Evolutionary conservation across 2,888 invertebrate species (phyloP), one percentile per base, ranked within the genome.

Genomic region (Actias luna): DNA sequence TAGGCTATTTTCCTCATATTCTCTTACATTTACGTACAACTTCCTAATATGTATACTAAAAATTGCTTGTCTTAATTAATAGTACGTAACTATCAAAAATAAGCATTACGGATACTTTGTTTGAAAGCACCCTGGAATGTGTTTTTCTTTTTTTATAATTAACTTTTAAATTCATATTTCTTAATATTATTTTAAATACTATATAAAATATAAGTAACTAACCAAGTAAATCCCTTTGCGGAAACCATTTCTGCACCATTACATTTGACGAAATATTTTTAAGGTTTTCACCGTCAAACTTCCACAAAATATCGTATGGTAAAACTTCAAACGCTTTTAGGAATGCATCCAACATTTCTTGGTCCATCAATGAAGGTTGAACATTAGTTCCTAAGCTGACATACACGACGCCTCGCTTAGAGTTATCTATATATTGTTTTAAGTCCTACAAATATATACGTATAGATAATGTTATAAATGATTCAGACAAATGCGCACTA

Each of bases 141-240:
- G n/a, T n/a, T n/a, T n/a, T n/a, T n/a, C n/a, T n/a, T n/a, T n/a
- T 0, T n/a, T n/a, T 42, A n/a, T n/a, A n/a, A n/a, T n/a, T n/a
- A n/a, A 7, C 16, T n/a, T 5, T n/a, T 5, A n/a, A n/a, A 39
- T n/a, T 8, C 18, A 18, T 8, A 7, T 18, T 5, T 42, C 42
- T 18, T 2, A n/a, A 2, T 42, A 18, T 18, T 7, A 42, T 7
- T 42, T 1, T 39, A 58, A 12, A 7, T 35, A 29, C 12, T 10
- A 66, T 67, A 62, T 36, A 22, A 46, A 58, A 16, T 31, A 59
- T 36, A 35, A 58, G 18, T 25, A 39, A 46, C 29, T 18, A 42
- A 73, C 73, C 62, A 27, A 73, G 58, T 22, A 66, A 25, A 64
- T 71, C 73, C 8, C 67, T 62, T 33, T 73, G 73, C 0, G 73